Percentiles rank a stretch among this genome's conserved stretches.
These are phyloP conservation scores for Ondatra zibethicus DNA, from an alignment of 2,113 vertebrate species.

Conservation along the genomic window DNA sequence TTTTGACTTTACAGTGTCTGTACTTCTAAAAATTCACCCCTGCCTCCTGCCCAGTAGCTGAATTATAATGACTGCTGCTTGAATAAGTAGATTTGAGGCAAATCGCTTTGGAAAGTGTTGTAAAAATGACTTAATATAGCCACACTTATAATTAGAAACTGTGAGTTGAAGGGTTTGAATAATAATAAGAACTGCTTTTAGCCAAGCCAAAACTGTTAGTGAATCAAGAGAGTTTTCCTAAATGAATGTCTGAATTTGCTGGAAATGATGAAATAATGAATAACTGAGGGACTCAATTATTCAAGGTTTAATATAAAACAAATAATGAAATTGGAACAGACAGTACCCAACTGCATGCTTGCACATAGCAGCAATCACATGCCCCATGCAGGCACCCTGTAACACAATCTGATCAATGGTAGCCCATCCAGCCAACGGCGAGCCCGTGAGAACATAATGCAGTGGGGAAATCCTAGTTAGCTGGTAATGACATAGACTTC, in stretches of 20 bases:
- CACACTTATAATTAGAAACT: slow-evolving; percentile 62
- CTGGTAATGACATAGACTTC: not conserved
- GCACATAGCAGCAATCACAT: too few species aligned
- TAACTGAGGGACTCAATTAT: slow-evolving; percentile 1
- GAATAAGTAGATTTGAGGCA: slow-evolving; percentile 50
- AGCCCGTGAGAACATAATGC: not conserved
- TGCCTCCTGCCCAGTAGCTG: not conserved
- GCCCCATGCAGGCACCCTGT: not conserved
- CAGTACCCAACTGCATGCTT: not conserved
- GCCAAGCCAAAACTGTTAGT: slow-evolving; percentile 50
- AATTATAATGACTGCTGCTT: slow-evolving; percentile 44
- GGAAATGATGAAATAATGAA: slow-evolving; percentile 50
- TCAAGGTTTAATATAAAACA: slow-evolving; percentile 41
- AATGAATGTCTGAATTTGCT: slow-evolving; percentile 56
- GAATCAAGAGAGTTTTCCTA: slow-evolving; percentile 60
- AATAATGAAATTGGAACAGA: not conserved
- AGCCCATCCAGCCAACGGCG: too few species aligned
- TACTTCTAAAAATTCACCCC: slow-evolving; percentile 26
- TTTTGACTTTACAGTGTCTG: slow-evolving; percentile 40
- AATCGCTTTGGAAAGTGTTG: slow-evolving; percentile 37
- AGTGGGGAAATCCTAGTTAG: not conserved
- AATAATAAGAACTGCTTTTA: slow-evolving; percentile 28
- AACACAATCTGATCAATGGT: not conserved
- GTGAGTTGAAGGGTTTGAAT: slow-evolving; percentile 43
- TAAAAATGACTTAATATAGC: slow-evolving; percentile 22